Conservation (phyloP, 2,888 invertebrate genomes). For the Torymus aiolomorphi region DNA sequence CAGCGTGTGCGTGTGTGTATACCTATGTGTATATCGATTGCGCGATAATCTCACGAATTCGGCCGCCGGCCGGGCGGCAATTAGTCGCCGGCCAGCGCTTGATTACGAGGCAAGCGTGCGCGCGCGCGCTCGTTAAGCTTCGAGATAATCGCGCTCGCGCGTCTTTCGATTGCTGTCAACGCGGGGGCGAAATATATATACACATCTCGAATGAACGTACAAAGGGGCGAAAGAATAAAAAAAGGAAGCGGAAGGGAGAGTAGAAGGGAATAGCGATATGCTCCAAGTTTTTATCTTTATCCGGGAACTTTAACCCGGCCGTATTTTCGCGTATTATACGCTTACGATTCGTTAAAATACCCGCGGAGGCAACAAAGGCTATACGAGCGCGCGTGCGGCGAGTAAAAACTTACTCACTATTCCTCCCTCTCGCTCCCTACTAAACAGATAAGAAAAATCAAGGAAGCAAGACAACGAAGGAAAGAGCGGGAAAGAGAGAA, state of each 20-base stretch:
- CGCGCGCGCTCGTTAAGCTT: neutral
- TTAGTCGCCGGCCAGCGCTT: neutral
- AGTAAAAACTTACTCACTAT: neutral
- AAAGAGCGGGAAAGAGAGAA: conserved; percentile 1
- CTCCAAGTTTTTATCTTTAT: conserved; percentile 3
- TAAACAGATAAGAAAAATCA: conserved; percentile 37
- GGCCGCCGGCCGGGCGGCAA: neutral
- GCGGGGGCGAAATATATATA: no score
- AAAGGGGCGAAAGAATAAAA: neutral
- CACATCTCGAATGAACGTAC: neutral
- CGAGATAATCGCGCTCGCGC: no score
- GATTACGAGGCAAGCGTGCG: neutral
- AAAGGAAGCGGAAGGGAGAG: neutral
- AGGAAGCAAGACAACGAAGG: neutral
- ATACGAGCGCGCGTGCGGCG: no score
- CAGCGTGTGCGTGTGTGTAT: no score
- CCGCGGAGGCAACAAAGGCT: conserved; percentile 12
- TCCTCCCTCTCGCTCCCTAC: neutral
- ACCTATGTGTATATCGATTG: no score
- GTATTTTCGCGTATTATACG: conserved; percentile 27
- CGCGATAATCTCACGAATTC: no score
- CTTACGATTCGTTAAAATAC: conserved; percentile 28
- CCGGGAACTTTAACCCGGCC: neutral
- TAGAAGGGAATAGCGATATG: neutral
- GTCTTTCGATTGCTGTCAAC: no score